A percentile compares a stretch with the other conserved stretches of the same genome.
phyloP scores from a whole-genome alignment of 2,888 invertebrate species.

The Andrena hattorfiana region DNA sequence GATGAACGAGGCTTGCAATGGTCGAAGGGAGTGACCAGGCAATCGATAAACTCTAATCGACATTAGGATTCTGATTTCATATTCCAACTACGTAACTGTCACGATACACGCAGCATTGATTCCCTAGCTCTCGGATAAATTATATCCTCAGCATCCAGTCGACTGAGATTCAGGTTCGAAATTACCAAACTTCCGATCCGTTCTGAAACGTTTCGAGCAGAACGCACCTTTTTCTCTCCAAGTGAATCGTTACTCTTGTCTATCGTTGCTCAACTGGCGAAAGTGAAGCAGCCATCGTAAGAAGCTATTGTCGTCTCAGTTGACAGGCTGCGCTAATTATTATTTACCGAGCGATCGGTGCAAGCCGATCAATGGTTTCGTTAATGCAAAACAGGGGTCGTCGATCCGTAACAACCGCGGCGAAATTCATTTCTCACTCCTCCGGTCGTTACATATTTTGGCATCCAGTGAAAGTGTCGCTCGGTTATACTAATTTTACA shows the following conservation, averaged over 20 bases:
- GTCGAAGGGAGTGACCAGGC: background rate
- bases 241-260: constrained; percentile 3
- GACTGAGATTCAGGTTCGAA: too few species aligned
- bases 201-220: background rate
- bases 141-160: too few species aligned
- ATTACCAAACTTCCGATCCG: too few species aligned
- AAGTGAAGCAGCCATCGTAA: constrained; percentile 49
- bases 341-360: constrained; percentile 36
- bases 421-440: constrained; percentile 52
- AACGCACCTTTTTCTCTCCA: background rate
- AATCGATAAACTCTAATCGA: background rate
- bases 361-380: constrained; percentile 30
- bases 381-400: constrained; percentile 21
- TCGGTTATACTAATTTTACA: background rate
- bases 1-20: background rate
- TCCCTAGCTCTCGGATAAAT: too few species aligned
- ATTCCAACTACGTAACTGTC: too few species aligned
- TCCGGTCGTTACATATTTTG: constrained; percentile 15
- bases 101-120: too few species aligned
- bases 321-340: constrained; percentile 35
- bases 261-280: constrained; percentile 28
- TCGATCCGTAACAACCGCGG: constrained; percentile 14
- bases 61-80: too few species aligned
- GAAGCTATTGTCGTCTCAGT: constrained; percentile 34
- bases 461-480: constrained; percentile 51